These are phyloP conservation scores for Crossocerus cetratus DNA, from an alignment of 2,888 invertebrate genomes.

Conservation along the genomic window DNA sequence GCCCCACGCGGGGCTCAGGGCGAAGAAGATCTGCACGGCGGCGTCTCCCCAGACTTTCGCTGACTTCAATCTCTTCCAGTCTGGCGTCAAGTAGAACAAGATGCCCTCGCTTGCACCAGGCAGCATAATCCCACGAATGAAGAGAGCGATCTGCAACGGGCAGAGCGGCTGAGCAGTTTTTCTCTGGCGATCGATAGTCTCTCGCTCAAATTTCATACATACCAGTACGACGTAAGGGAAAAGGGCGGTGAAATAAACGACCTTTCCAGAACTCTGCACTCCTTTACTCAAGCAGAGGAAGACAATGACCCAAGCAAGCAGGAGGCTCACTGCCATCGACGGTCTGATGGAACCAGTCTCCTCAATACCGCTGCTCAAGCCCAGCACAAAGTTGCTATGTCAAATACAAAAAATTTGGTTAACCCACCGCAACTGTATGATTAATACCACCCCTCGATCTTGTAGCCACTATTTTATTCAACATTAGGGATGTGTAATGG, in stretches of 20 bases:
- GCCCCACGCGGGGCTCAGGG: constrained; percentile 91
- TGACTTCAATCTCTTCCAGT: constrained; percentile 85
- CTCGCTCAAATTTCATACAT: constrained; percentile 71
- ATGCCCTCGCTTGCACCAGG: constrained; percentile 89
- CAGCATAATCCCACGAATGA: constrained; percentile 87
- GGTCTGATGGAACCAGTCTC: constrained; percentile 83
- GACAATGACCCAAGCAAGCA: constrained; percentile 88
- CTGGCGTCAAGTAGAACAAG: constrained; percentile 87
- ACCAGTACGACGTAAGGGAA: constrained; percentile 87
- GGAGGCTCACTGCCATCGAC: constrained; percentile 85
- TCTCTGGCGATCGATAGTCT: neutral
- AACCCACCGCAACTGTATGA: too few relatives aligned
- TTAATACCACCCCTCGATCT: too few relatives aligned
- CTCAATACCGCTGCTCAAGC: constrained; percentile 86
- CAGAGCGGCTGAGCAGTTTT: too few relatives aligned
- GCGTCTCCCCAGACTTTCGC: constrained; percentile 91
- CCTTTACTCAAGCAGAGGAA: constrained; percentile 88
- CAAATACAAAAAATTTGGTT: constrained; percentile 1
- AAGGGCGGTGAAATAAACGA: constrained; percentile 87
- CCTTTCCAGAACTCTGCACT: constrained; percentile 89
- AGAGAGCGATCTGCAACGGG: constrained; percentile 77
- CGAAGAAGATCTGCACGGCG: constrained; percentile 92
- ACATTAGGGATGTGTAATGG: too few relatives aligned
- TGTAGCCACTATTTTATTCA: too few relatives aligned
- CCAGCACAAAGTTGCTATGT: constrained; percentile 80